Base-by-base conservation (phyloP, 2,888 invertebrate species). In the Lepetodrilus schrolli region DNA sequence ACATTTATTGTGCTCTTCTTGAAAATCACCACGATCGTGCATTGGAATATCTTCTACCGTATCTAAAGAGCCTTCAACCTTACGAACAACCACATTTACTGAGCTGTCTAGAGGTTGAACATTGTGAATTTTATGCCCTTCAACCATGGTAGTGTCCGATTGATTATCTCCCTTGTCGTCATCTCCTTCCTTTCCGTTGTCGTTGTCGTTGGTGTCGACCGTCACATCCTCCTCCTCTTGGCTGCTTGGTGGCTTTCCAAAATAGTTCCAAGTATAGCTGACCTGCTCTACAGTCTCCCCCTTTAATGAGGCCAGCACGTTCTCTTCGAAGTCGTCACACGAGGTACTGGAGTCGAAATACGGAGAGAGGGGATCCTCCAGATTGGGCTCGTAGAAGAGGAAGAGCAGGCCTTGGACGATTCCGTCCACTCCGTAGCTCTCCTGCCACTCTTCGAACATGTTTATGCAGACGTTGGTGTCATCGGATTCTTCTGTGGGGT, bases 401-500 rank as follows among this genome's bases (percentile, higher is more conserved):
- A 85, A 88, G 21, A 88, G 78, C 1, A 88, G 70, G n/a, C 84
- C 86, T 70, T 88, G 86, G 13, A 86, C 66, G 4, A 78, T 66
- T 23, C 86, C 86, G 58, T 86, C 86, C 43, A 88, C 65, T 2
- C 79, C 78, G 38, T 82, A 81, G 4, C 30, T 72, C 10, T 73
- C 43, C n/a, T 79, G 65, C 87, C 88, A 88, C 10, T 84, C 84
- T 20, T 81, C 65, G 36, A 88, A 77, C n/a, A 86, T 74, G 47
- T 78, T 85, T 4, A 87, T 75, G 75, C 88, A 88, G n/a, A 87
- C 75, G 47, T 87, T 84, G 20, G 74, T 69, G 37, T 17, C 50
- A 2, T 73, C 70, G 21, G 4, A 10, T 2, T 74, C 70, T 1
- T 68, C 43, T 0, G 23, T 34, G 1, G 80, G 92, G 92, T 98